phyloP scores from a whole-genome alignment of 2,888 invertebrate species.

The Ramazzottius varieornatus region DNA sequence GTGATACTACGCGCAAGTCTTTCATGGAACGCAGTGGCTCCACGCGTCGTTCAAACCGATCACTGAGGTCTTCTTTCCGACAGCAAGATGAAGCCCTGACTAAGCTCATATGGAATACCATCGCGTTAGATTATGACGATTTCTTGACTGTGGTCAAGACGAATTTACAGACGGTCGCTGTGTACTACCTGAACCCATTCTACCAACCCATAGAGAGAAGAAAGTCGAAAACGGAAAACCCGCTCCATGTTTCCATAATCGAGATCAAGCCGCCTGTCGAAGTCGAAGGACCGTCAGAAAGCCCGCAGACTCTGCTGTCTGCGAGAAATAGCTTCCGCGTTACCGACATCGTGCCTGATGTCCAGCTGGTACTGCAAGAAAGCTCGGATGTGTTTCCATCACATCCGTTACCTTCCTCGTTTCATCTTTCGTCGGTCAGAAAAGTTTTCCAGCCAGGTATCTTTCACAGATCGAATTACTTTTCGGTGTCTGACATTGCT shows the following conservation, averaged over 20 bases:
- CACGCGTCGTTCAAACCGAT: not conserved
- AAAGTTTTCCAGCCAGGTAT: too few species aligned
- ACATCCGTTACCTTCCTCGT: too few species aligned
- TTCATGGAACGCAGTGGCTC: not conserved
- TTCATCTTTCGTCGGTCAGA: too few species aligned
- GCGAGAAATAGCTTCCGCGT: not conserved
- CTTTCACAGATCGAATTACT: too few species aligned
- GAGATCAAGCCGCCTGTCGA: not conserved
- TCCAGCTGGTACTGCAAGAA: not conserved
- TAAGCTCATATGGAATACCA: not conserved
- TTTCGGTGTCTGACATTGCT: too few species aligned
- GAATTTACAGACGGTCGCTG: not conserved
- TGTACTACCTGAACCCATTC: not conserved
- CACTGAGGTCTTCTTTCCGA: not conserved
- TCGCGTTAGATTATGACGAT: not conserved
- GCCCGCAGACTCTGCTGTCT: not conserved
- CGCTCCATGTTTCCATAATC: not conserved
- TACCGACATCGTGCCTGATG: not conserved
- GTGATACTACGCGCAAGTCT: not conserved
- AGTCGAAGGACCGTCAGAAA: not conserved
- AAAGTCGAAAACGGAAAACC: not conserved
- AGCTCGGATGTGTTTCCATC: too few species aligned
- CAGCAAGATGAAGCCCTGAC: not conserved
- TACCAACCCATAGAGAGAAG: not conserved
- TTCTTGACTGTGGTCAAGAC: not conserved